Base-by-base conservation (phyloP, 2,888 invertebrate genomes). In the Macrostomum cliftonense region DNA sequence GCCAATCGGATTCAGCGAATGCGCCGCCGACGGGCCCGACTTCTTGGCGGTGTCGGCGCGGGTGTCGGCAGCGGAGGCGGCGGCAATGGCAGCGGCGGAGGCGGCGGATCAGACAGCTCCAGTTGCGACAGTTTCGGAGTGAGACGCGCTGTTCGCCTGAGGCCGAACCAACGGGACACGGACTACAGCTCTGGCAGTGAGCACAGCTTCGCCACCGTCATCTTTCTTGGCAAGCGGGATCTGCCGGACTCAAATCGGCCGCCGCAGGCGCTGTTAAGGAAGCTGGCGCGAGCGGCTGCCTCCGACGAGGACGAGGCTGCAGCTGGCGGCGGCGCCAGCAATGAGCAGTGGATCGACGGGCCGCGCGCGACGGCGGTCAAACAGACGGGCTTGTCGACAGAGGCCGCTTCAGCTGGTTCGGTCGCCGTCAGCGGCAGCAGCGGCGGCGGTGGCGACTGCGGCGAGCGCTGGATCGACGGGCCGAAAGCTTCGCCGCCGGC, bases 171-270 rank as follows among this genome's bases (percentile, higher is more conserved):
- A 9, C 28, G 28, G 5, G 68, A 67, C 53, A 64, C 66, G 0
- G 69, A 70, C 73, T 67, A 64, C 55, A 89, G 89, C 46, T 91
- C 91, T 7, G 91, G 91, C 63, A 91, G 91, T 65, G 91, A 95
- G 68, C 77, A 91, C 61, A 89, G 89, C 19, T 91, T 91, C 52
- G 93, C 95, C 70, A 95, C 95, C 0, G 95, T 95, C 53, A 95
- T 95, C 65, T 95, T 91, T 69, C 57, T 73, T 28, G 73, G 72
- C 14, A 28, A 28, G 28, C 63, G 68, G 40, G 68, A 70, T 47
- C 56, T 68, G 39, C 69, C 68, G 0, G 70, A 69, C 53, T 63
- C 65, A 53, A 70, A 68, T 53, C 66, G 67, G 17, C 65, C 68
- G 12, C 65, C 68, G 12, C 51, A 4, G 28, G 28, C 28, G 28